Evolutionary conservation across 2,113 vertebrate genomes (phyloP).

Genomic region (Clupea harengus): DNA sequence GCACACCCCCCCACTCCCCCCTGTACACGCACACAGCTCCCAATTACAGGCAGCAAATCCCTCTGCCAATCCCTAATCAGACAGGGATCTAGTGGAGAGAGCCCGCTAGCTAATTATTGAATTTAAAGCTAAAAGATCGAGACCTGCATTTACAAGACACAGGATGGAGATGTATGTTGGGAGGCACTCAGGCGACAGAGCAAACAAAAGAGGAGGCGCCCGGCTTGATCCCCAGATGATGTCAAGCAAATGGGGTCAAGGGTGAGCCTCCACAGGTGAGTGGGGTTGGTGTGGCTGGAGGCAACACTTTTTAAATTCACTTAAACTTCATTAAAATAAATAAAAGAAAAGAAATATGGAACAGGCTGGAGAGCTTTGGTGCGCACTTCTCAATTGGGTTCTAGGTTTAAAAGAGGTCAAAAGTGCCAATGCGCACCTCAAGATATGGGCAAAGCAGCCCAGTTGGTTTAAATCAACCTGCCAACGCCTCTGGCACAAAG

Average conservation of each 20-base stretch:
- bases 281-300: neutral
- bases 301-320: neutral
- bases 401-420: neutral
- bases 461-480: neutral
- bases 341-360: neutral
- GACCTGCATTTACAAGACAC: constrained; percentile 47
- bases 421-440: neutral
- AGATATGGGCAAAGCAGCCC: neutral
- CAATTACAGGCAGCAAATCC: constrained; percentile 58
- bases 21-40: constrained; percentile 30
- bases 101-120: constrained; percentile 53
- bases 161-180: constrained; percentile 29
- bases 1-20: neutral
- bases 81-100: constrained; percentile 52
- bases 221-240: neutral
- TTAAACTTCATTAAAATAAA: neutral
- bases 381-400: neutral
- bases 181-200: constrained; percentile 32
- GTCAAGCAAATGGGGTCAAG: constrained; percentile 8
- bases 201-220: constrained; percentile 34
- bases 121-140: constrained; percentile 58
- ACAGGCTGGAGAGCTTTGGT: neutral
- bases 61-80: constrained; percentile 45
- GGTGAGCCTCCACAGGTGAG: neutral
- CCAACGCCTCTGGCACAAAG: too few relatives aligned